These are phyloP conservation scores for Apodemia mormo DNA, from an alignment of 2,888 invertebrate species.

Conservation along the genomic window DNA sequence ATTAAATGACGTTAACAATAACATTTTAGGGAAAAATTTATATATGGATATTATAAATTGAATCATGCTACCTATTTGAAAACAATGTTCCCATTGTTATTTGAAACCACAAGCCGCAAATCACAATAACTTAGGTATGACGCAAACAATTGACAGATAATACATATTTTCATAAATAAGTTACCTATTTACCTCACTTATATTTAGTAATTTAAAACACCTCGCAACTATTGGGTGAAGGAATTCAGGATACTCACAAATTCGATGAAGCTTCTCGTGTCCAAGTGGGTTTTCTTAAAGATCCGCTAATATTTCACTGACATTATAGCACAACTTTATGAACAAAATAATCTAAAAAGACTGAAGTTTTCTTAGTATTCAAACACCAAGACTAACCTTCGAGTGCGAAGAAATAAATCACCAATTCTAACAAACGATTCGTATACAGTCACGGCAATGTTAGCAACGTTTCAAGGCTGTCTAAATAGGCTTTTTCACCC, in stretches of 20 bases:
- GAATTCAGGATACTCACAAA: conserved; percentile 17
- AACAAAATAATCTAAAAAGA: conserved; percentile 20
- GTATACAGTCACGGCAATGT: neutral
- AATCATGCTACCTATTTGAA: neutral
- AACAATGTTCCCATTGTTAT: conserved; percentile 13
- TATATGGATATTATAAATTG: neutral
- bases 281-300: conserved; percentile 13
- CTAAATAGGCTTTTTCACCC: conserved; percentile 1
- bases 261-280: conserved; percentile 16
- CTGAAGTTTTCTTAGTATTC: conserved; percentile 1
- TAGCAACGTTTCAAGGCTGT: neutral
- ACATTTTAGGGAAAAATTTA: neutral
- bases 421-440: conserved; percentile 2
- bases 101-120: neutral
- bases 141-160: conserved; percentile 2
- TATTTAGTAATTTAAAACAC: conserved; percentile 5
- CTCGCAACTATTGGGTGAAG: conserved; percentile 7
- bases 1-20: neutral
- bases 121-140: neutral
- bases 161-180: conserved; percentile 12
- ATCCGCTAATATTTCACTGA: neutral
- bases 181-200: conserved; percentile 1
- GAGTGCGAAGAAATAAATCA: neutral
- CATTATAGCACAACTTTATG: conserved; percentile 4
- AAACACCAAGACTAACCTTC: conserved; percentile 1